Conservation (phyloP, 2,797 vertebrate species). For the Cossypha dichroa region DNA sequence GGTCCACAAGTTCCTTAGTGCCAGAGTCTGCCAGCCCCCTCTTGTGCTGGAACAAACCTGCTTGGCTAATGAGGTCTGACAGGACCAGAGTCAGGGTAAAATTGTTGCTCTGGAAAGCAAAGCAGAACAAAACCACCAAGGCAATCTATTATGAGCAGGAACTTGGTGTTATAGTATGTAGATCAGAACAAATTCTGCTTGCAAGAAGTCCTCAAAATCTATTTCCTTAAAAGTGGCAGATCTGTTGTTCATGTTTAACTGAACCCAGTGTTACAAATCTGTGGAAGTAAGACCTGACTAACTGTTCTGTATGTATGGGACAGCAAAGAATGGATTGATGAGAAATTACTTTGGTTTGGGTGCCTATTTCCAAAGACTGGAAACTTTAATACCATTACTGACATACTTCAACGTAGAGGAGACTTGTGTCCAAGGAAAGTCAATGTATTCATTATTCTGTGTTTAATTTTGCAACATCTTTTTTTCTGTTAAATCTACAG, state of each 20-base stretch:
- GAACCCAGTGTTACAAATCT: neutral
- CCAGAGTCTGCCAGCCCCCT: neutral
- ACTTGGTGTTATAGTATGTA: neutral
- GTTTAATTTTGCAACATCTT: neutral
- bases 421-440: neutral
- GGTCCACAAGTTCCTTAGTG: neutral
- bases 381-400: neutral
- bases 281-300: neutral
- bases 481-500: neutral
- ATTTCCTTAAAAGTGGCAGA: neutral
- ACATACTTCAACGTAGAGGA: neutral
- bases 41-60: neutral
- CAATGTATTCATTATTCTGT: neutral
- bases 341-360: neutral
- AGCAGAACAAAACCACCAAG: neutral
- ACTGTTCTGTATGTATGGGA: neutral
- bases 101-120: neutral
- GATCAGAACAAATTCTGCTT: neutral
- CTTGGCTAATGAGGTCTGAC: neutral
- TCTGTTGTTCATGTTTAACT: neutral
- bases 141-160: neutral
- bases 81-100: neutral
- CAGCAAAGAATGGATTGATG: neutral
- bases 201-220: neutral
- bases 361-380: neutral